A percentile compares a stretch with the other conserved stretches of the same genome.
Evolutionary conservation across 2,888 invertebrate genomes (phyloP).

Genomic region (Bimastos eiseni): DNA sequence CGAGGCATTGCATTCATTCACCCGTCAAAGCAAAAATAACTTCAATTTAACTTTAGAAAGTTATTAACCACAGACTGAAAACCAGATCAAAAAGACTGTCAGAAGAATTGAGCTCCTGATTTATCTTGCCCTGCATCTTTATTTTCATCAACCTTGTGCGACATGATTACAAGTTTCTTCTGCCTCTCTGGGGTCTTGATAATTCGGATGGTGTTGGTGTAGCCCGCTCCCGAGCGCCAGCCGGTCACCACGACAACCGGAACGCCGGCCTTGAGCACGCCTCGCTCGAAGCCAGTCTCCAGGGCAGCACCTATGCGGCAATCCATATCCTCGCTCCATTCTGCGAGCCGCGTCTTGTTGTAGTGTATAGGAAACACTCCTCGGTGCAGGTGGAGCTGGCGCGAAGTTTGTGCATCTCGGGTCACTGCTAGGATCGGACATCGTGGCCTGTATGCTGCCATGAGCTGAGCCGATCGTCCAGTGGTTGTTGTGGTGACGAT

Average conservation of each 20-base stretch:
- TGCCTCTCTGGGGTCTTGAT: constrained; percentile 39
- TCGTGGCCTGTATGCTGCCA: constrained; percentile 88
- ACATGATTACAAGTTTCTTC: constrained; percentile 32
- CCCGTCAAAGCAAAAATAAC: neutral
- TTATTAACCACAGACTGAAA: neutral
- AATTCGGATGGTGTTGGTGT: constrained; percentile 47
- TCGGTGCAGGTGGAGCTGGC: constrained; percentile 87
- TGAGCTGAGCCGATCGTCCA: constrained; percentile 77
- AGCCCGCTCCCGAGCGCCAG: constrained; percentile 46
- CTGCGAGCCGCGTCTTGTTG: constrained; percentile 53
- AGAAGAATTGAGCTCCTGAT: neutral
- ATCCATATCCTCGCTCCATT: constrained; percentile 62
- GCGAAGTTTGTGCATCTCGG: constrained; percentile 74
- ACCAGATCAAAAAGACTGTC: neutral
- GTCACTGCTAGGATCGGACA: constrained; percentile 94
- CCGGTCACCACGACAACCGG: constrained; percentile 47
- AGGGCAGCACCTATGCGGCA: constrained; percentile 54
- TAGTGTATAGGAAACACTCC: constrained; percentile 88
- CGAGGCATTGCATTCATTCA: neutral
- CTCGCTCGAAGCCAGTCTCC: constrained; percentile 79
- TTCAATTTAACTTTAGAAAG: neutral
- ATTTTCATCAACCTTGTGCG: constrained; percentile 10
- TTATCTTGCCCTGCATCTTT: constrained; percentile 19
- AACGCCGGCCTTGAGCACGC: constrained; percentile 80
- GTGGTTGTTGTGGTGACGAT: constrained; percentile 84